phyloP scores from a whole-genome alignment of 2,797 vertebrate species.

The Microhierax caerulescens region DNA sequence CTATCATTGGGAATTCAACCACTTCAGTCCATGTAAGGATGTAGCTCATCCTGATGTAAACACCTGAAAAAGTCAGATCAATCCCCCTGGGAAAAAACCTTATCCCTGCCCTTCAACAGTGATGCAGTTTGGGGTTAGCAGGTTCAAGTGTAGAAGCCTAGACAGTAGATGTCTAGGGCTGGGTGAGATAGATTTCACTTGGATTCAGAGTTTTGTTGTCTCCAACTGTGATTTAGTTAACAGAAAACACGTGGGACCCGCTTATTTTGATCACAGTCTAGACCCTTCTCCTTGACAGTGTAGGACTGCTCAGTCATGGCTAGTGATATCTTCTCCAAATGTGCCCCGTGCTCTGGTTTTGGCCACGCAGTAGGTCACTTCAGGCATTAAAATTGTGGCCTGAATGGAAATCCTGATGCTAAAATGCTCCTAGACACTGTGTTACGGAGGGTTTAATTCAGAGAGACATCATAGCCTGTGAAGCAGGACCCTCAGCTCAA shows the following conservation, averaged over 20 bases:
- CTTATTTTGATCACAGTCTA: too few species aligned
- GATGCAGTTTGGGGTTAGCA: not conserved
- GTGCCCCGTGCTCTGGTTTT: not conserved
- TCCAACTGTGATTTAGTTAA: not conserved
- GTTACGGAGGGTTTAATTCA: not conserved
- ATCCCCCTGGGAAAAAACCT: fast-evolving
- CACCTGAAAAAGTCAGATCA: not conserved
- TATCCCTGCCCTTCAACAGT: not conserved
- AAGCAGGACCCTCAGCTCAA: not conserved
- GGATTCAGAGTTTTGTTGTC: not conserved
- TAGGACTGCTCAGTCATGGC: not conserved
- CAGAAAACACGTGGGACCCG: not conserved
- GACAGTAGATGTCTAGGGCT: fast-evolving
- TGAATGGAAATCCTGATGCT: not conserved
- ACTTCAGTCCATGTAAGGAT: not conserved
- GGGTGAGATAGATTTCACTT: not conserved
- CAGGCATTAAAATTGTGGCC: not conserved
- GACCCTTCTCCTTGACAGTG: not conserved
- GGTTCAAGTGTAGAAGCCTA: not conserved
- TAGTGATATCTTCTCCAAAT: not conserved
- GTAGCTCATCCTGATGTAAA: not conserved
- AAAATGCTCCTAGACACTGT: not conserved
- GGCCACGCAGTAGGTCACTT: not conserved
- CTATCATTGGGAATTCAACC: fast-evolving
- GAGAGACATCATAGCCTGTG: not conserved